These are phyloP conservation scores for Anoplius nigerrimus DNA, from an alignment of 2,888 invertebrate species.

Conservation along the genomic window DNA sequence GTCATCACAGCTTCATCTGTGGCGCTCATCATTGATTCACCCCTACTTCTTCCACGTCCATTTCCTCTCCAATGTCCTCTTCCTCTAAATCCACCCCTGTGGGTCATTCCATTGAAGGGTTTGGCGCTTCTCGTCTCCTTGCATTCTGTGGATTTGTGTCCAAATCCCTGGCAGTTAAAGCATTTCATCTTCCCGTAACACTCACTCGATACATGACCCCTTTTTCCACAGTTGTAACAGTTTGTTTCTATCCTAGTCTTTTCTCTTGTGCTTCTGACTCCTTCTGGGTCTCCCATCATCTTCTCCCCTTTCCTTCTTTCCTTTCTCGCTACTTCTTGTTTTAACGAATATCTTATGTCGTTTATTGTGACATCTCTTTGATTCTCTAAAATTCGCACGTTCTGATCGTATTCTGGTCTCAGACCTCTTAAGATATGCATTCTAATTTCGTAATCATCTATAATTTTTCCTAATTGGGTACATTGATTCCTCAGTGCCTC, in stretches of 20 bases:
- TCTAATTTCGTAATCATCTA: no score
- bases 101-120: background rate
- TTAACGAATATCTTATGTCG: no score
- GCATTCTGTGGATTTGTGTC: conserved; percentile 3
- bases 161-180: conserved; percentile 14
- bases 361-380: no score
- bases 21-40: conserved; percentile 4
- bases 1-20: conserved; percentile 12
- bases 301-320: no score
- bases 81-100: background rate
- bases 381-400: no score
- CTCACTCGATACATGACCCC: conserved; percentile 1
- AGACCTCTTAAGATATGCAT: no score
- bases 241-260: background rate
- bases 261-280: conserved; percentile 2
- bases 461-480: no score
- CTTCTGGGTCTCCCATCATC: no score
- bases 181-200: conserved; percentile 9
- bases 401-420: no score
- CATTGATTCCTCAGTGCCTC: no score
- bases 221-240: conserved; percentile 20
- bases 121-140: background rate
- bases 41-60: conserved; percentile 3
- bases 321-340: no score
- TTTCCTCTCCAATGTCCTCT: background rate